A percentile compares a stretch with the other conserved stretches of the same genome.
Conservation (phyloP, 2,113 vertebrate genomes). For the Heterotis niloticus region DNA sequence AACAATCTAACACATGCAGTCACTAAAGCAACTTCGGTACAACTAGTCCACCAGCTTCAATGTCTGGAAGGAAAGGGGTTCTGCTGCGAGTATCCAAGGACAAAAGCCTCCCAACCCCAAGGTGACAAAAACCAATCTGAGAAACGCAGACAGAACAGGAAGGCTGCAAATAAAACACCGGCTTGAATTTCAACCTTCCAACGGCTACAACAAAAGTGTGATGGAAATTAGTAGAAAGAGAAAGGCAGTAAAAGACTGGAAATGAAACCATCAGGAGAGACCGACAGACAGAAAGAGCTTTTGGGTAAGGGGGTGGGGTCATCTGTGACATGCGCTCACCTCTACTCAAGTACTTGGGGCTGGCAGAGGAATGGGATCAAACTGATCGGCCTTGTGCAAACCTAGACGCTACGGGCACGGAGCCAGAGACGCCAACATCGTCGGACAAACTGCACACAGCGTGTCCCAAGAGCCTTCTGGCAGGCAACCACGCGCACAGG, state of each 20-base stretch:
- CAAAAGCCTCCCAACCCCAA: too few species aligned
- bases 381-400: slow-evolving; percentile 59
- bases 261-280: slow-evolving; percentile 2
- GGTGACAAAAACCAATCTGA: too few species aligned
- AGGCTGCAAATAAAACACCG: too few species aligned
- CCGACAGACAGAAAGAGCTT: background rate
- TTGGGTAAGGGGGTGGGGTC: background rate
- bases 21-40: too few species aligned
- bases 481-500: slow-evolving; percentile 48
- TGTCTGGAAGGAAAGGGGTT: too few species aligned
- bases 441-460: slow-evolving; percentile 43
- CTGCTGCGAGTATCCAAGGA: too few species aligned
- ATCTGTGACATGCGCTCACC: background rate
- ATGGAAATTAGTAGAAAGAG: background rate
- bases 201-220: too few species aligned
- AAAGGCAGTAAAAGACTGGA: slow-evolving; percentile 32
- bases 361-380: slow-evolving; percentile 48
- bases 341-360: background rate
- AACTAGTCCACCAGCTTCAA: too few species aligned
- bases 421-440: slow-evolving; percentile 62
- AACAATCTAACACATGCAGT: too few species aligned
- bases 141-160: too few species aligned
- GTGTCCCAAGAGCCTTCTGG: slow-evolving; percentile 52
- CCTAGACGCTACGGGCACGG: slow-evolving; percentile 64
- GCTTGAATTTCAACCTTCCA: too few species aligned